Percentiles rank a stretch among this genome's conserved stretches.
Conservation (phyloP, 2,888 invertebrate genomes). For the Sinotaia quadrata region DNA sequence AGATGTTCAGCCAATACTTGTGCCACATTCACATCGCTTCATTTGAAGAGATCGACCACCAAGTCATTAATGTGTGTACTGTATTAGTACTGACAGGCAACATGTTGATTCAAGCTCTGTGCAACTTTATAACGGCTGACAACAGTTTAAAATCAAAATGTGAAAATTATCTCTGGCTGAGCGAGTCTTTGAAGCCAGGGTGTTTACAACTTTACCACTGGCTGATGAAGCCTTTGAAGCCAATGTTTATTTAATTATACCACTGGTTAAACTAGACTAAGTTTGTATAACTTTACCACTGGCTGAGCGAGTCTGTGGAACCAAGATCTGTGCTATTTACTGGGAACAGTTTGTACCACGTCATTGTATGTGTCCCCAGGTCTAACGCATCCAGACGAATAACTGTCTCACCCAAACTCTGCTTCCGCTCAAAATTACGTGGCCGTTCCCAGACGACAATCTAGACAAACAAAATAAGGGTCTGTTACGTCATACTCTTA, state of each 20-base stretch:
- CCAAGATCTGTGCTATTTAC: constrained; percentile 62
- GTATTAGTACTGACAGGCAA: too few species aligned
- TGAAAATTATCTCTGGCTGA: constrained; percentile 58
- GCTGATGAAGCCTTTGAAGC: background rate
- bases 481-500: too few species aligned
- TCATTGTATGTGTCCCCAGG: constrained; percentile 84
- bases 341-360: constrained; percentile 92
- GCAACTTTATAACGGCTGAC: too few species aligned
- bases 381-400: constrained; percentile 87
- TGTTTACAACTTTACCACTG: constrained; percentile 54
- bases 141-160: too few species aligned
- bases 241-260: too few species aligned
- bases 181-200: constrained; percentile 61
- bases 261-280: background rate
- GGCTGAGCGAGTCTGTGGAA: constrained; percentile 61
- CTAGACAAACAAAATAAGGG: too few species aligned
- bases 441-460: constrained; percentile 94
- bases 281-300: constrained; percentile 42
- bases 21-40: too few species aligned
- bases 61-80: too few species aligned
- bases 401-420: constrained; percentile 84
- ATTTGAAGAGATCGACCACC: too few species aligned
- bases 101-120: too few species aligned
- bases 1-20: too few species aligned
- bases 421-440: constrained; percentile 78